Evolutionary conservation across 2,113 vertebrate species (phyloP).

Genomic region (Solea senegalensis): DNA sequence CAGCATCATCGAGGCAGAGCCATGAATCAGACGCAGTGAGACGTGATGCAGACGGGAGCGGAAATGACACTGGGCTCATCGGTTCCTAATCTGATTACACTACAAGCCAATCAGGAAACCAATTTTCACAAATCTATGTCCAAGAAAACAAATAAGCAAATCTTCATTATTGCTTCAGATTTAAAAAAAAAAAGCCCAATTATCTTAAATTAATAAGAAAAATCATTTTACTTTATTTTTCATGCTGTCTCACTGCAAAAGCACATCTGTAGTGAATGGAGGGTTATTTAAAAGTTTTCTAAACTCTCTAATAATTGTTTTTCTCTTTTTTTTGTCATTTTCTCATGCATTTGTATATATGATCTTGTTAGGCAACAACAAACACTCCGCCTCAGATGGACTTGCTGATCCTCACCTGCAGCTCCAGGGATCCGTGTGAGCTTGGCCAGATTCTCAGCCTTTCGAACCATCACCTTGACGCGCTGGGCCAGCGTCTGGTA

Average conservation of each 20-base stretch:
- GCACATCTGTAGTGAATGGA: too few relatives aligned
- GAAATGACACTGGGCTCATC: conserved; percentile 62
- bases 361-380: too few relatives aligned
- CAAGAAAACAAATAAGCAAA: neutral
- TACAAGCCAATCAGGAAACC: conserved; percentile 25
- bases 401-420: conserved; percentile 72
- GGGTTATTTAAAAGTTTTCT: too few relatives aligned
- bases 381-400: neutral
- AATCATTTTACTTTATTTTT: too few relatives aligned
- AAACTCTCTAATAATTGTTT: too few relatives aligned
- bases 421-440: conserved; percentile 78
- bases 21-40: conserved; percentile 52
- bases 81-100: conserved; percentile 57
- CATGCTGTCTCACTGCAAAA: too few relatives aligned
- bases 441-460: conserved; percentile 80
- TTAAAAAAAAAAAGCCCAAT: too few relatives aligned
- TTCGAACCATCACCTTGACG: conserved; percentile 86
- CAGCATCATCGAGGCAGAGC: conserved; percentile 28
- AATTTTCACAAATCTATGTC: neutral
- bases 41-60: conserved; percentile 33
- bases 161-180: too few relatives aligned
- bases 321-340: too few relatives aligned
- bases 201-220: too few relatives aligned
- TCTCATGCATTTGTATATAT: too few relatives aligned
- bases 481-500: conserved; percentile 80